Base-by-base conservation (phyloP, 2,888 invertebrate genomes). In the Zhuqinia jingwanae region DNA sequence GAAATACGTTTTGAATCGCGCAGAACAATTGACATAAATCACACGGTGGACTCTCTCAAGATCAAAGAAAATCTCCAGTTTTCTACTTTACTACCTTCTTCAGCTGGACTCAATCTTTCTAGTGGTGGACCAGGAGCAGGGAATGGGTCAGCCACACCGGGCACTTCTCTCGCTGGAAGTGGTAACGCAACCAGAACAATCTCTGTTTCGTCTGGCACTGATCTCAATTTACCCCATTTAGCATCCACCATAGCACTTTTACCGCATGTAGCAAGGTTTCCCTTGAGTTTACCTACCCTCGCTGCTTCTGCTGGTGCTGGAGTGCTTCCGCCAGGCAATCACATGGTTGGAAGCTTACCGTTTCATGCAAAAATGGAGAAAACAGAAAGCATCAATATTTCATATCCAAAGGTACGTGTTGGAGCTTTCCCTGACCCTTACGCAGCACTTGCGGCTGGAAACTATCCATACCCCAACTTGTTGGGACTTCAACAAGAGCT, bases 51-150 rank as follows among this genome's bases (percentile, higher is more conserved):
- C 84, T 89, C 89, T 20, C 75, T 90, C 36, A 90, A 89, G 86
- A 90, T 90, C 86, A 90, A 90, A 79, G 90, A 90, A 80, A 90
- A 90, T 86, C 82, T 90, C 22, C 89, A 89, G 78, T 90, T 90
- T 83, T 90, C 90, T 56, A 88, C 89, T 27, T 83, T 87, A 56
- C 81, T 89, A 47, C 88, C 89, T 68, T 83, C 82, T n/a, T 79
- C 76, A 20, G 81, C 78, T 10, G 80, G 85, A 22, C 58, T 85
- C 47, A 73, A 22, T 47, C 70, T 85, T 11, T 56, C 78, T 36
- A 27, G 56, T n/a, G 53, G 36, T 50, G 25, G 27, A 50, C 25
- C 42, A 15, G 17, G 27, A 22, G 63, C 17, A 60, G 60, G 73
- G 22, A 36, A 53, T 36, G 82, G 65, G 6, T 47, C 30, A n/a